These are phyloP conservation scores for Oreonectes daqikongensis DNA, from an alignment of 2,797 vertebrate genomes.

Conservation along the genomic window DNA sequence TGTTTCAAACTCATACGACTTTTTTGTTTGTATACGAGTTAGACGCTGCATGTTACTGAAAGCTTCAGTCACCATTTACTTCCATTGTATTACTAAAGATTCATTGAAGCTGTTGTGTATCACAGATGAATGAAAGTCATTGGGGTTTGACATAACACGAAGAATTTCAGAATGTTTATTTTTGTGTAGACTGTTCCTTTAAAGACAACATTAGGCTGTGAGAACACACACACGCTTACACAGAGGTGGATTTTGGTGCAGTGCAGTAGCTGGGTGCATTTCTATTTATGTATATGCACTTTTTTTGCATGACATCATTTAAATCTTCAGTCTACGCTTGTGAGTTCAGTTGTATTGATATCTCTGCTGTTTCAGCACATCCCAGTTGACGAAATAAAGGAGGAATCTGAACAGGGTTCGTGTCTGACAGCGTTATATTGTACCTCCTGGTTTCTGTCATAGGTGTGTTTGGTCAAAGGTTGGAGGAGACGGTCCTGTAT, in stretches of 20 bases:
- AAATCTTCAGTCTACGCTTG: not conserved
- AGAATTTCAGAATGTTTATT: not conserved
- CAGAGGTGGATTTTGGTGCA: conserved; percentile 29
- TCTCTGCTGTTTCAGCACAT: not conserved
- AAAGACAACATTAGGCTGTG: conserved; percentile 11
- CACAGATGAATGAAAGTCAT: not conserved
- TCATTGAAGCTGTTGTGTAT: not conserved
- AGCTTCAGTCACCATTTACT: not conserved
- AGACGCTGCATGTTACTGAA: not conserved
- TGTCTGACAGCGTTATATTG: not conserved
- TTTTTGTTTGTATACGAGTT: not conserved
- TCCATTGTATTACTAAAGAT: not conserved
- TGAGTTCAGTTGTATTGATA: not conserved
- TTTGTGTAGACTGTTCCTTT: not conserved
- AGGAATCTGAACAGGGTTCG: conserved; percentile 2
- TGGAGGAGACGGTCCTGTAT: conserved; percentile 81
- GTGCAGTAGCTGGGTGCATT: conserved; percentile 9
- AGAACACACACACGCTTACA: conserved; percentile 20
- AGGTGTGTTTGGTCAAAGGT: conserved; percentile 81
- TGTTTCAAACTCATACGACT: not conserved
- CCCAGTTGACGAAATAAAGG: not conserved
- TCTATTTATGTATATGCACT: not conserved
- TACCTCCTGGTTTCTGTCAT: conserved; percentile 23
- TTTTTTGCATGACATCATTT: not conserved
- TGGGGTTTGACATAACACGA: not conserved